phyloP scores from a whole-genome alignment of 2,888 invertebrate species.

The Plemyria rubiginata region DNA sequence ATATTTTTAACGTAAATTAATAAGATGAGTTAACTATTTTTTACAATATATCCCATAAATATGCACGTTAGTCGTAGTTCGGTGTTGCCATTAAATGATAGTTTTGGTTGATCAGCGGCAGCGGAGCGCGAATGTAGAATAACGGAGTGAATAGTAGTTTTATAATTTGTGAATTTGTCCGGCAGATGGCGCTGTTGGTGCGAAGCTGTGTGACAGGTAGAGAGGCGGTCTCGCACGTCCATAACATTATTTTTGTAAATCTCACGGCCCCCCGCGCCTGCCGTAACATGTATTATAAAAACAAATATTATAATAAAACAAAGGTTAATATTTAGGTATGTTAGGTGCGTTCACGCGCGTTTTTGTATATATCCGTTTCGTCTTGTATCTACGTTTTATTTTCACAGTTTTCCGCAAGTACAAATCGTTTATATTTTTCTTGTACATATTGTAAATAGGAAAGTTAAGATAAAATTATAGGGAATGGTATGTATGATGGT shows the following conservation, averaged over 20 bases:
- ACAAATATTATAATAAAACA: slow-evolving; percentile 50
- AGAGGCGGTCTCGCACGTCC: slow-evolving; percentile 42
- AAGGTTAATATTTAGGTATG: slow-evolving; percentile 52
- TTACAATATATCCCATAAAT: slow-evolving; percentile 19
- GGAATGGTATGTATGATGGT: slow-evolving; percentile 69
- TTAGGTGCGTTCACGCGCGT: slow-evolving; percentile 41
- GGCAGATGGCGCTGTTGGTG: slow-evolving; percentile 59
- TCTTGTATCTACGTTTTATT: slow-evolving; percentile 61
- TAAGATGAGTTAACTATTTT: slow-evolving; percentile 25
- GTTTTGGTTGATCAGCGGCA: neutral
- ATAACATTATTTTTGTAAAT: slow-evolving; percentile 72
- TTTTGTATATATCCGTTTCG: slow-evolving; percentile 76
- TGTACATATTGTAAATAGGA: slow-evolving; percentile 85
- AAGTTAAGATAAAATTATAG: slow-evolving; percentile 67
- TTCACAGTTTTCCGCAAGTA: slow-evolving; percentile 84
- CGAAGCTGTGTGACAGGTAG: slow-evolving; percentile 73
- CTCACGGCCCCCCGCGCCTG: slow-evolving; percentile 50
- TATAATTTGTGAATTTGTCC: slow-evolving; percentile 43
- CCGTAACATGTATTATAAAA: slow-evolving; percentile 63
- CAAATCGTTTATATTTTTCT: slow-evolving; percentile 85
- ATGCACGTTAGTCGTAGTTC: slow-evolving; percentile 4
- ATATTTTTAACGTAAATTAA: slow-evolving; percentile 2
- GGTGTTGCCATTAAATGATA: slow-evolving; percentile 22
- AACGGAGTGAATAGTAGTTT: slow-evolving; percentile 25
- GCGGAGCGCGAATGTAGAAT: neutral